Evolutionary conservation across 1,140 invertebrate genomes (phyloP).

Genomic region (Trinorchestia longiramus): DNA sequence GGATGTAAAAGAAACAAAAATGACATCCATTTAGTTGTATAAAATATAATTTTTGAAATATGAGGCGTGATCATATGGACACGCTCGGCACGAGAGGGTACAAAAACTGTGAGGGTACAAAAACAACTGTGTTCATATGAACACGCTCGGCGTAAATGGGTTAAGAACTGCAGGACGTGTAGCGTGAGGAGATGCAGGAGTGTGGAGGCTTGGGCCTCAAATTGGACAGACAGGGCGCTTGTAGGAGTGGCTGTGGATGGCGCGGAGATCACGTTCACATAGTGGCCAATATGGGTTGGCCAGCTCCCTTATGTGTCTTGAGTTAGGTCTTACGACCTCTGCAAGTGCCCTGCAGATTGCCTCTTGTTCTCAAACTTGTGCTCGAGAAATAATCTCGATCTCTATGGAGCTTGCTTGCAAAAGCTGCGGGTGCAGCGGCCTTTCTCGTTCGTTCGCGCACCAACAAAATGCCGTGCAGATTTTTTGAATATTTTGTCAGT

Average conservation of each 20-base stretch:
- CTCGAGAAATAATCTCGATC: constrained; percentile 52
- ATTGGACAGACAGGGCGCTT: constrained; percentile 25
- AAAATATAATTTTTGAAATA: no score
- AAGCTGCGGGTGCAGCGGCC: constrained; percentile 8
- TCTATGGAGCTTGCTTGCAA: constrained; percentile 10
- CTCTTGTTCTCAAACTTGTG: constrained; percentile 53
- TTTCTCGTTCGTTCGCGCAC: not conserved
- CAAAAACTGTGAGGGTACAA: no score
- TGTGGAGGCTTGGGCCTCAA: not conserved
- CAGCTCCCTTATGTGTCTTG: constrained; percentile 50
- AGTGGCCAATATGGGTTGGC: constrained; percentile 48
- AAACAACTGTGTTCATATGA: no score
- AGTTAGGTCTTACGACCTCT: constrained; percentile 52
- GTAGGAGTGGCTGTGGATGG: constrained; percentile 13
- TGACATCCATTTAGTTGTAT: no score
- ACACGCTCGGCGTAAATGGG: no score
- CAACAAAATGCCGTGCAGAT: not conserved
- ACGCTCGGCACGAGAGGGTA: no score
- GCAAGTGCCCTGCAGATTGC: constrained; percentile 52
- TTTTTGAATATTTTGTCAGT: constrained; percentile 1
- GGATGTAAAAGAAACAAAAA: no score
- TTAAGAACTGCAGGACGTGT: not conserved
- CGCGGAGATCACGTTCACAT: constrained; percentile 25
- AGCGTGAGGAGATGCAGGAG: not conserved
- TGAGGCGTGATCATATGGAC: no score